Percentiles rank a stretch among this genome's conserved stretches.
These are phyloP conservation scores for Aphelinus atriplicis DNA, from an alignment of 1,140 invertebrate species.

Conservation along the genomic window DNA sequence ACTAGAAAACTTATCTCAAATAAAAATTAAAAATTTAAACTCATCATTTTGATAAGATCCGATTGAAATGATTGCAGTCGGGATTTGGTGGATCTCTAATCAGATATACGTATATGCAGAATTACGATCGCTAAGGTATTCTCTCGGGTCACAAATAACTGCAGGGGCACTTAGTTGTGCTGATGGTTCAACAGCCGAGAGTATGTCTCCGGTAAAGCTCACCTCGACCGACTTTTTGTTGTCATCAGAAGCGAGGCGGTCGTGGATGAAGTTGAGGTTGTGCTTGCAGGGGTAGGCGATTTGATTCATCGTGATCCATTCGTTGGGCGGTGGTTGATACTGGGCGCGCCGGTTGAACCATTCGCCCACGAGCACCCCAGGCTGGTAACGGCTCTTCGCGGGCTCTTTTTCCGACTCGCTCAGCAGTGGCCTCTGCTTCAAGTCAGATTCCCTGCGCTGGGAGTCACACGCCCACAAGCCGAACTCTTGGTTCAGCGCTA, in stretches of 20 bases:
- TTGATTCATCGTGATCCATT: slow-evolving; percentile 22
- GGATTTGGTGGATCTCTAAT: neutral
- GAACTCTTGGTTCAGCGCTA: too few relatives aligned
- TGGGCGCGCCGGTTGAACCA: slow-evolving; percentile 25
- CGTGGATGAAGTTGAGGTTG: neutral
- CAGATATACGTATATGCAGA: neutral
- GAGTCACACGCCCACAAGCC: too few relatives aligned
- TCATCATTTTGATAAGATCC: too few relatives aligned
- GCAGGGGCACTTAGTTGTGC: neutral
- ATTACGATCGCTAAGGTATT: neutral
- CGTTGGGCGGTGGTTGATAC: slow-evolving; percentile 11
- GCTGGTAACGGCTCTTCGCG: slow-evolving; percentile 8
- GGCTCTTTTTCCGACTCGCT: neutral
- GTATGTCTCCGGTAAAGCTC: neutral
- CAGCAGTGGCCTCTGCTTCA: too few relatives aligned
- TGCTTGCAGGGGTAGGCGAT: slow-evolving; percentile 24
- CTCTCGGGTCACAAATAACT: neutral
- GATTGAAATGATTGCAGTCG: neutral
- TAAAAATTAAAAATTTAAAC: neutral
- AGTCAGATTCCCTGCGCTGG: too few relatives aligned
- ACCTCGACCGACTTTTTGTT: slow-evolving; percentile 23
- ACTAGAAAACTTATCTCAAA: neutral
- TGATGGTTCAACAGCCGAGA: neutral
- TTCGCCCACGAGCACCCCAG: slow-evolving; percentile 7
- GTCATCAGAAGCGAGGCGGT: neutral